Conservation (phyloP, 2,888 invertebrate species). For the Steinernema scapterisci region DNA sequence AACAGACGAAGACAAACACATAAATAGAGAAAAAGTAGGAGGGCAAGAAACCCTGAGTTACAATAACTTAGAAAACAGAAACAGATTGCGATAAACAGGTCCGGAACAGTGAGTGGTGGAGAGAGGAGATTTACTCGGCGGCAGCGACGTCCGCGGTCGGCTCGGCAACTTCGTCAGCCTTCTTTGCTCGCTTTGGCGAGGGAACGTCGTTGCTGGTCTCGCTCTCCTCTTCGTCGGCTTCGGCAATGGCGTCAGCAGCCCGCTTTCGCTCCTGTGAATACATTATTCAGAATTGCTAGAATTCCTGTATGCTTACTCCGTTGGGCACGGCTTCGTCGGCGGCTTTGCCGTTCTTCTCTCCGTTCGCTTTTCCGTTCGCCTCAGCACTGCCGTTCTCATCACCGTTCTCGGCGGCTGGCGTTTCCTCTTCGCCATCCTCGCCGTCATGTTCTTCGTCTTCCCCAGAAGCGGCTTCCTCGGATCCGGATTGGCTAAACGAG, state of each 20-base stretch:
- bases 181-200: conserved; percentile 17
- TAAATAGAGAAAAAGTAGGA: background rate
- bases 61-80: conserved; percentile 26
- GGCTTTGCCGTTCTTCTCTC: conserved; percentile 8
- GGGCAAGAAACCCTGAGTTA: conserved; percentile 9
- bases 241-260: background rate
- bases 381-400: background rate
- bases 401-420: conserved; percentile 4
- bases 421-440: background rate
- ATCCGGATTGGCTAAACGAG: conserved; percentile 16
- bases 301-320: background rate
- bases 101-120: background rate
- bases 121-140: conserved; percentile 9
- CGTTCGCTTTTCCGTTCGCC: conserved; percentile 14
- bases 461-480: conserved; percentile 23
- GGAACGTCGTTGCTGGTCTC: conserved; percentile 25
- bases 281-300: background rate
- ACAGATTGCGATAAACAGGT: background rate
- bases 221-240: conserved; percentile 29
- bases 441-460: conserved; percentile 9
- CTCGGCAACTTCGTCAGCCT: conserved; percentile 1
- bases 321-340: background rate
- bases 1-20: background rate
- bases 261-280: conserved; percentile 1
- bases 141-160: background rate